Evolutionary conservation across 2,888 invertebrate genomes (phyloP), one percentile per base, ranked within the genome.

Genomic region (Luperina nickerlii): DNA sequence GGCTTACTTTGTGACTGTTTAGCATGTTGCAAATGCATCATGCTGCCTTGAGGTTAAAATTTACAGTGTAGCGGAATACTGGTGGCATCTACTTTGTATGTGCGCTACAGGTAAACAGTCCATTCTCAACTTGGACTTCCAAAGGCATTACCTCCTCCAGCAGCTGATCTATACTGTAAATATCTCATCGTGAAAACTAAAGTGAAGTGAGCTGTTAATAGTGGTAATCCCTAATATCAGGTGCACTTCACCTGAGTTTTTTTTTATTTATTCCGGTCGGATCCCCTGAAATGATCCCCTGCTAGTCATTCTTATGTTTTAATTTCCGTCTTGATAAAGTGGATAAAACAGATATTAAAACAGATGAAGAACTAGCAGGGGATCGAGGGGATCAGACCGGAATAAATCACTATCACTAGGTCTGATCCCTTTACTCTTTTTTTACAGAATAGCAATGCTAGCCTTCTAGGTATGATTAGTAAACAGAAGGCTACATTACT

Each of bases 1-100:
- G 78, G 62, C 68, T 85, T 77, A 85, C 87, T 87, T 85, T 60
- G 65, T 65, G 60, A 54, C 62, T 71, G 72, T 68, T 68, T 60
- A 68, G 66, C 63, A 27, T 82, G 70, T 48, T 62, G 76, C 15
- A 77, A 51, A 78, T 83, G 74, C 84, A 83, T 83, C 80, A 80
- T 42, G 51, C 6, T 76, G 42, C 63, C 86, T 63, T 66, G 51
- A 65, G 27, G 42, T 62, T 42, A n/a, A 60, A 60, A 67, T 72
- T 65, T 13, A 70, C 38, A 74, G 45, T 51, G 32, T 38, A 60
- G 67, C 38, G 54, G 20, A 67, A 63, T 27, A 24, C 45, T 57
- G 27, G 65, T 24, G 5, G n/a, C 13, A 3, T 62, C 27, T 38
- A 27, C 51, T 62, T 81, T 81, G 60, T 67, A 62, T 38, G 1